phyloP scores from a whole-genome alignment of 2,113 vertebrate genomes.

The Mesembrinibis cayennensis region DNA sequence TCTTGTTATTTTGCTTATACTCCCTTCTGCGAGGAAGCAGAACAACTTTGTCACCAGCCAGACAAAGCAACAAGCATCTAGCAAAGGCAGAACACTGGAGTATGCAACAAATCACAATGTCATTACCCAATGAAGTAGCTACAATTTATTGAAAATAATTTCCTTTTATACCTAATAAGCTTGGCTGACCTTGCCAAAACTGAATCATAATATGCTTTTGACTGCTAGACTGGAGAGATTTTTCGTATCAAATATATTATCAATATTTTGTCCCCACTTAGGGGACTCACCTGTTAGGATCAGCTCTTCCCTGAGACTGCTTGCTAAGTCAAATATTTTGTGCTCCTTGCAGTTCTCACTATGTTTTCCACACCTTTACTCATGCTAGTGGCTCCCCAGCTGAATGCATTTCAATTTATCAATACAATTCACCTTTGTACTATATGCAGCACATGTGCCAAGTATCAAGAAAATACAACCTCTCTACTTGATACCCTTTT shows the following conservation, averaged over 20 bases:
- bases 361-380: not conserved
- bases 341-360: not conserved
- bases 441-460: not conserved
- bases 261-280: not conserved
- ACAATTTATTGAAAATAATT: not conserved
- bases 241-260: not conserved
- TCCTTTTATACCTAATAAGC: not conserved
- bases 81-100: not conserved
- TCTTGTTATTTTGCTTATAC: not conserved
- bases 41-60: not conserved
- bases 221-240: not conserved
- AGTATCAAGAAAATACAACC: not conserved
- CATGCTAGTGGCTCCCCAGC: not conserved
- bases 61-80: not conserved
- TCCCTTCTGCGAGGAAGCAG: not conserved
- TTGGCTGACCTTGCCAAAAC: not conserved
- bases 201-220: not conserved
- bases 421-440: not conserved
- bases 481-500: not conserved
- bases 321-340: not conserved
- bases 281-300: fast-evolving
- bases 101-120: not conserved
- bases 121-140: not conserved
- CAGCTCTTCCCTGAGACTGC: not conserved
- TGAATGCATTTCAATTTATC: not conserved